A percentile compares a stretch with the other conserved stretches of the same genome.
phyloP scores from a whole-genome alignment of 2,113 vertebrate genomes.

The Urocitellus parryii region DNA sequence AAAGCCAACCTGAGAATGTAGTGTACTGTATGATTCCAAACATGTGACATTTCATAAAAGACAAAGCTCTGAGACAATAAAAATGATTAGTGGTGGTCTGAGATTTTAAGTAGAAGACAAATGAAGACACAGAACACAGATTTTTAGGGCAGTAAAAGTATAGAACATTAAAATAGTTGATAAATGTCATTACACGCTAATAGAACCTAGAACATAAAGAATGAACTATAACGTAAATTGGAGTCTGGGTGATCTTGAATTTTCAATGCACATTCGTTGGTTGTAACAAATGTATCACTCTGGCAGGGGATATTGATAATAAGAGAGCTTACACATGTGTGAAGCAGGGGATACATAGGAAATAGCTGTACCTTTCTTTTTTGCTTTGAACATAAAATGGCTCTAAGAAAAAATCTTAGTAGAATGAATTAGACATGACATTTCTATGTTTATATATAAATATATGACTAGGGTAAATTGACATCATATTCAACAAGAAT shows the following conservation, averaged over 20 bases:
- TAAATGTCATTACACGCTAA: not conserved
- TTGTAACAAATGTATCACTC: not conserved
- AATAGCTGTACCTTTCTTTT: not conserved
- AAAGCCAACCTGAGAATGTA: not conserved
- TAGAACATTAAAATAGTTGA: not conserved
- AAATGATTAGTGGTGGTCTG: not conserved
- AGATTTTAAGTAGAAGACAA: not conserved
- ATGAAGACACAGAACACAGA: not conserved
- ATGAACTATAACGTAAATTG: not conserved
- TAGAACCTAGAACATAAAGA: not conserved
- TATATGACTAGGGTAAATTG: no score
- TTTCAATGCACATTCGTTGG: not conserved
- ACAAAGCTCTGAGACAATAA: not conserved
- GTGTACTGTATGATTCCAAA: not conserved
- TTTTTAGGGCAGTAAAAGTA: not conserved
- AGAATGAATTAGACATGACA: no score
- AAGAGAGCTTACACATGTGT: not conserved
- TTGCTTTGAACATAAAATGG: not conserved
- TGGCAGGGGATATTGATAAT: not conserved
- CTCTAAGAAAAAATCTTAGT: not conserved
- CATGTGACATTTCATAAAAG: not conserved
- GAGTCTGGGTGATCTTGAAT: not conserved
- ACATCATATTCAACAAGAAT: no score
- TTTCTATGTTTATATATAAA: no score
- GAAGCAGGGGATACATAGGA: not conserved